These are phyloP conservation scores for Oscheius sp. DNA, from an alignment of 2,888 invertebrate species.

Conservation along the genomic window DNA sequence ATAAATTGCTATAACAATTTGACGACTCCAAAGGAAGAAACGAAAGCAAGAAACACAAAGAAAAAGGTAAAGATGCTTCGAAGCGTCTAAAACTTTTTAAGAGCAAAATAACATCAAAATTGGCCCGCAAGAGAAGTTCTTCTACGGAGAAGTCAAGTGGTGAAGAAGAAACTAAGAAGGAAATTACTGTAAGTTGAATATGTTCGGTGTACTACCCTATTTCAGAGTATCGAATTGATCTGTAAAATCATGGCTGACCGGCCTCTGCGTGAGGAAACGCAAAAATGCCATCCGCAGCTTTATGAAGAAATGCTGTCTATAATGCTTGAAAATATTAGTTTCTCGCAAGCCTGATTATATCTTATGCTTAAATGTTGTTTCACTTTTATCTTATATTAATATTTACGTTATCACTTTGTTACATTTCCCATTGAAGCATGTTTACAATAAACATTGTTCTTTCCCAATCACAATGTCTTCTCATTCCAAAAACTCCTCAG, in stretches of 20 bases:
- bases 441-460: too few species aligned
- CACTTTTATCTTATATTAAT: too few species aligned
- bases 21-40: background rate
- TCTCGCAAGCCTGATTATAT: background rate
- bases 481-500: too few species aligned
- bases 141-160: background rate
- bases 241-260: conserved; percentile 23
- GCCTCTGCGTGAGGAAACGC: conserved; percentile 16
- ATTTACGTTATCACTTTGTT: too few species aligned
- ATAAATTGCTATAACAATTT: background rate
- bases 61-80: background rate
- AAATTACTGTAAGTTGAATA: conserved; percentile 1
- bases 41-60: background rate
- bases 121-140: background rate
- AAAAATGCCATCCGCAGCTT: conserved; percentile 4
- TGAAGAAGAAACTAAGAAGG: background rate
- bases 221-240: conserved; percentile 11
- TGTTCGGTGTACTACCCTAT: background rate
- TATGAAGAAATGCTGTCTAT: conserved; percentile 21
- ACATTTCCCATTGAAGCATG: too few species aligned
- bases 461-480: too few species aligned
- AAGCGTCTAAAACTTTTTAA: background rate
- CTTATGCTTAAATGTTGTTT: too few species aligned
- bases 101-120: background rate
- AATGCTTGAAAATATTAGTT: conserved; percentile 4